Evolutionary conservation across 2,113 vertebrate genomes (phyloP).

Genomic region (Ciconia stormi): DNA sequence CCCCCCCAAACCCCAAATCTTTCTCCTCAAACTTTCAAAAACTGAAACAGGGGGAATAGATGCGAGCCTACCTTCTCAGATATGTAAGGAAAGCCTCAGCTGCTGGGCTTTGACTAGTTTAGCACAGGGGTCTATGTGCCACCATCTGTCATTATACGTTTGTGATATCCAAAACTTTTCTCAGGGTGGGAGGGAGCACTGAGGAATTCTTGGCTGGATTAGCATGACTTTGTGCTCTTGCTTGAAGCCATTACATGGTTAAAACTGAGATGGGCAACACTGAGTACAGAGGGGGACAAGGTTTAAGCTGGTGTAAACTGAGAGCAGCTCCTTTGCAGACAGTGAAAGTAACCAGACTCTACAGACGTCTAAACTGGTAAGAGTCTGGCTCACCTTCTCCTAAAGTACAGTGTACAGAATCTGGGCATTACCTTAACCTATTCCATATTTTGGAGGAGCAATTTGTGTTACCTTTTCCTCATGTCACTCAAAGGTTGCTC

Average conservation of each 20-base stretch:
- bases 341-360: background rate
- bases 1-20: background rate
- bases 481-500: background rate
- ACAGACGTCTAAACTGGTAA: background rate
- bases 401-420: background rate
- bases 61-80: background rate
- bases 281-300: background rate
- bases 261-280: background rate
- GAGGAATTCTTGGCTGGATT: slow-evolving; percentile 13
- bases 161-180: background rate
- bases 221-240: background rate
- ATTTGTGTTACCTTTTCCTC: background rate
- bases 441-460: background rate
- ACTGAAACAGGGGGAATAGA: background rate
- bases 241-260: background rate
- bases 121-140: background rate
- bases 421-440: background rate
- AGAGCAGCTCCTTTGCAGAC: background rate
- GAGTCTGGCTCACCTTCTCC: background rate
- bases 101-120: background rate
- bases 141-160: background rate
- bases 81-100: background rate
- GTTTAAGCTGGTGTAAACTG: background rate
- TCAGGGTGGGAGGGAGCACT: background rate
- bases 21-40: background rate